Conservation (phyloP, 2,113 vertebrate species). For the Mesoclemmys tuberculata region DNA sequence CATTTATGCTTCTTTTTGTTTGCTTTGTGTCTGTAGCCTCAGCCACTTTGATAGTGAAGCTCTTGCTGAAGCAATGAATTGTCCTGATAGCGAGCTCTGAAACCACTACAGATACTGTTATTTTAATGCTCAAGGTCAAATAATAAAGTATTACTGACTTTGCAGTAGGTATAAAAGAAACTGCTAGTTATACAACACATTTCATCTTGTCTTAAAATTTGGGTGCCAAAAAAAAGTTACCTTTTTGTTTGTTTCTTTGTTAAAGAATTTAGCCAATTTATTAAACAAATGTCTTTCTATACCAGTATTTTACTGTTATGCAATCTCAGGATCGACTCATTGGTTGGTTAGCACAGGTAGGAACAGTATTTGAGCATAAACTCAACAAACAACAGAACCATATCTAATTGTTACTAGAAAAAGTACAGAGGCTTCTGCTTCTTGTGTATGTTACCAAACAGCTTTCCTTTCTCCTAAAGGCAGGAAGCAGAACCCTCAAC, state of each 20-base stretch:
- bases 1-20: neutral
- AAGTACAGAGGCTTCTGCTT: neutral
- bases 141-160: neutral
- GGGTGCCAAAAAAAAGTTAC: neutral
- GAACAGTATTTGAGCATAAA: neutral
- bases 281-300: neutral
- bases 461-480: neutral
- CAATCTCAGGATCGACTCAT: neutral
- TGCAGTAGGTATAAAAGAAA: neutral
- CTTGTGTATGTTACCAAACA: neutral
- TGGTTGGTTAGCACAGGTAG: rapidly evolving
- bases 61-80: neutral
- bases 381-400: neutral
- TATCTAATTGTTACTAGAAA: neutral
- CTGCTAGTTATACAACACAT: neutral
- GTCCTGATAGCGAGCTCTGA: neutral
- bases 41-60: neutral
- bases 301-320: neutral
- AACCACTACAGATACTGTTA: neutral
- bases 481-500: neutral
- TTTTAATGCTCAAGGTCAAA: neutral
- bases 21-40: neutral
- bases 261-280: neutral
- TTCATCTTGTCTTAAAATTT: neutral
- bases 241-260: neutral